Evolutionary conservation across 2,888 invertebrate species (phyloP).

Genomic region (Laothoe populi): DNA sequence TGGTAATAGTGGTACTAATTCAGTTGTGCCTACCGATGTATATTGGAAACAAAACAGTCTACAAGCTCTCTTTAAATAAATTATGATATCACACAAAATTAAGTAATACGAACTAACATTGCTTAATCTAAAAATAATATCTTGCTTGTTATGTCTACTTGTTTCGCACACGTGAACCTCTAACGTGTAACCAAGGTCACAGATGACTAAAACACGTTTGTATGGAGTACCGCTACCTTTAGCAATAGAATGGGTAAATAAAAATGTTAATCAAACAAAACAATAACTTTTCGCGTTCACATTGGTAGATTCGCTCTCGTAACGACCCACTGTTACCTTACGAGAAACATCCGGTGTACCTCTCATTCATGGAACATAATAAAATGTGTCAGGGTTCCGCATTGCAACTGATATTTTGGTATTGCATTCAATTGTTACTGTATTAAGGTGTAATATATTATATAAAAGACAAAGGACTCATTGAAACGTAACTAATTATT

Average conservation of each 20-base stretch:
- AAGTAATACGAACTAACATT: neutral
- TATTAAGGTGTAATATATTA: neutral
- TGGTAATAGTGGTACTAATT: no score
- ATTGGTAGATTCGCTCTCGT: slow-evolving; percentile 56
- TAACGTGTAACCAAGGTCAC: slow-evolving; percentile 13
- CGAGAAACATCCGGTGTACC: slow-evolving; percentile 57
- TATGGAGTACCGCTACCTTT: slow-evolving; percentile 20
- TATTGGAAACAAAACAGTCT: no score
- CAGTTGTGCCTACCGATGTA: no score
- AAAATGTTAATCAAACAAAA: slow-evolving; percentile 46
- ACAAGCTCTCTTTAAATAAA: no score
- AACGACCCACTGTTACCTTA: slow-evolving; percentile 53
- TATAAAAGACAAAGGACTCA: no score
- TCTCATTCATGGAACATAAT: slow-evolving; percentile 47
- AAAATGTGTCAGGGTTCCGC: slow-evolving; percentile 50
- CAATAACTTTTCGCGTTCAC: slow-evolving; percentile 52
- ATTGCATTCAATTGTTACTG: no score
- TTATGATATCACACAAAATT: no score
- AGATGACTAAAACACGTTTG: slow-evolving; percentile 7
- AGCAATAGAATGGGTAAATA: slow-evolving; percentile 32
- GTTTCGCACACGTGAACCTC: neutral
- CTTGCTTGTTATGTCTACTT: neutral
- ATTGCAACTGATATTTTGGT: neutral
- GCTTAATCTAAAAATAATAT: neutral
- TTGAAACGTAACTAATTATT: no score